Evolutionary conservation across 2,888 invertebrate species (phyloP), one percentile per base, ranked within the genome.

Genomic region (Lasioglossum vierecki): DNA sequence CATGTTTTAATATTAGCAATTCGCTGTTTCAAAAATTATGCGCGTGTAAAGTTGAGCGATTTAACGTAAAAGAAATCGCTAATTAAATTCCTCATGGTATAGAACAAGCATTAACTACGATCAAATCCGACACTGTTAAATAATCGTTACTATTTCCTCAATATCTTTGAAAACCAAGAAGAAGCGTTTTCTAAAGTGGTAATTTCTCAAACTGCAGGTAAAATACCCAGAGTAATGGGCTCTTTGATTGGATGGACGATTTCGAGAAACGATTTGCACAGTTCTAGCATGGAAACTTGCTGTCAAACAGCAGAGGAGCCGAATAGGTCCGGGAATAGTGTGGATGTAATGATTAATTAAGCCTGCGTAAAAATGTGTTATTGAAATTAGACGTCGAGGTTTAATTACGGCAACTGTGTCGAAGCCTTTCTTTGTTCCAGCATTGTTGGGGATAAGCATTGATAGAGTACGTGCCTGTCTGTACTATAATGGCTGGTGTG

Each of bases 311-410:
- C 30, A 9, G 41, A 41, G 22, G 22, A 44, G 18, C 26, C 8
- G 44, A 66, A 66, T 35, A 30, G 39, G 4, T 15, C n/a, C 2
- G 41, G 15, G 13, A 77, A 78, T 73, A 78, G 60, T 68, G 39
- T n/a, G 49, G n/a, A 46, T 41, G 70, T 35, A 60, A 53, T 26
- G 22, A n/a, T n/a, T n/a, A n/a, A n/a, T n/a, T n/a, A 75, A 44
- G 15, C 44, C 18, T 39, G 13, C 44, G 26, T 68, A 18, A 35
- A 77, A 77, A 71, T 63, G 71, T 66, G 74, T 44, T 53, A 84
- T 75, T 75, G 78, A 41, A 79, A 84, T 84, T 79, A 76, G 72
- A 60, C 46, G 75, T 72, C 71, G n/a, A 30, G 30, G n/a, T 49
- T 13, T 83, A 83, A 83, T 83, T 83, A 46, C 73, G 30, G 4